Conservation (phyloP, 2,113 vertebrate genomes). For the Trogon surrucura region DNA sequence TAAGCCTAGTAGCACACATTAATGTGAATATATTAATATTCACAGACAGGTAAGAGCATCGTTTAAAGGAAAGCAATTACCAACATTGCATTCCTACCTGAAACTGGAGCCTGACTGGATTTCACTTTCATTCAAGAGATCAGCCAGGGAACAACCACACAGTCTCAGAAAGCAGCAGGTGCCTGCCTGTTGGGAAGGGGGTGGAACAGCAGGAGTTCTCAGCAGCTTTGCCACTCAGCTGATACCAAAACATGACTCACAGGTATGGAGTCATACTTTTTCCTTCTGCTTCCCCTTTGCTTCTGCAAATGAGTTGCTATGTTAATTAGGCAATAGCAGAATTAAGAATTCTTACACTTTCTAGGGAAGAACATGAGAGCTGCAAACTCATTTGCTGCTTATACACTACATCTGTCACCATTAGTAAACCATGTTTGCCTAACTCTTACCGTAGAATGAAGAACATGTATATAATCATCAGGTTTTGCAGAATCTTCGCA, state of each 20-base stretch:
- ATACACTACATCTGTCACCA: neutral
- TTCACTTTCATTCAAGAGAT: neutral
- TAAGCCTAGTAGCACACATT: neutral
- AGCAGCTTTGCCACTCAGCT: neutral
- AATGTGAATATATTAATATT: neutral
- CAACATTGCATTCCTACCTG: neutral
- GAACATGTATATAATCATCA: neutral
- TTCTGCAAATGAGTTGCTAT: neutral
- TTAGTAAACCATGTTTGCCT: neutral
- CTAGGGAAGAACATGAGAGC: neutral
- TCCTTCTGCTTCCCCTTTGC: neutral
- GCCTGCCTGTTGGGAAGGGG: accelerated
- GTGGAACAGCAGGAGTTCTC: neutral
- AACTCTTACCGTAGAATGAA: neutral
- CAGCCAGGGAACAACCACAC: neutral
- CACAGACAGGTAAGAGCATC: neutral
- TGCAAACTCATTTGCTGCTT: neutral
- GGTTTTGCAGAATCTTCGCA: neutral
- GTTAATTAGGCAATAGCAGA: accelerated
- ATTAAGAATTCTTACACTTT: neutral
- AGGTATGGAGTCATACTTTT: neutral
- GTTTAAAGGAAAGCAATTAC: neutral
- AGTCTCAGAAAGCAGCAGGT: neutral
- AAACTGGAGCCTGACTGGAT: neutral
- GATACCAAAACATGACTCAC: neutral